These are phyloP conservation scores for Epinephelus lanceolatus DNA, from an alignment of 2,113 vertebrate species.

Conservation along the genomic window DNA sequence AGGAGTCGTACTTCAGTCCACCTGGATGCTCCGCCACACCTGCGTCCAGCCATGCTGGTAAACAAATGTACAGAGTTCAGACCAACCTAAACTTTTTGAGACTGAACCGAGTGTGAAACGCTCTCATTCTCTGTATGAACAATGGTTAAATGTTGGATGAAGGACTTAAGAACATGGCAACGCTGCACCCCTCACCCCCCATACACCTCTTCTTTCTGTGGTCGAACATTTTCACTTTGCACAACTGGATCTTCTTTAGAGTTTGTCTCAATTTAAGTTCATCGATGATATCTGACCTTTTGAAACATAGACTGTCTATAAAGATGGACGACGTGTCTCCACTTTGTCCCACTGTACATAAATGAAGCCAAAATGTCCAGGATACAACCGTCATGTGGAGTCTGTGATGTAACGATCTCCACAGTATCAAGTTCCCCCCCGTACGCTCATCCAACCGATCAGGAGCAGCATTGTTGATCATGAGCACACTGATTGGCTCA, in stretches of 20 bases:
- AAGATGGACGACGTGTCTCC: too few species aligned
- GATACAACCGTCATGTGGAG: too few species aligned
- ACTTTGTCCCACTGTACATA: too few species aligned
- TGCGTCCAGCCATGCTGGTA: not conserved
- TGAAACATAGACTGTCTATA: too few species aligned
- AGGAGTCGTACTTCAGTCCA: not conserved
- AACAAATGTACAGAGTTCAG: not conserved
- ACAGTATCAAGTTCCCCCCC: too few species aligned
- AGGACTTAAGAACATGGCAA: not conserved
- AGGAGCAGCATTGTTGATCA: too few species aligned
- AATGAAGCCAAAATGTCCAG: too few species aligned
- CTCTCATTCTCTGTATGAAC: not conserved
- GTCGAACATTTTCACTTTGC: slow-evolving; percentile 42
- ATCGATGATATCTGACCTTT: not conserved
- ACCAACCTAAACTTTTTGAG: too few species aligned
- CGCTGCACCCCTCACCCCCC: not conserved
- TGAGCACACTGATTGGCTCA: too few species aligned
- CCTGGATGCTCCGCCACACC: not conserved
- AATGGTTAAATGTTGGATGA: not conserved
- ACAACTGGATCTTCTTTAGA: not conserved
- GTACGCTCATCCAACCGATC: too few species aligned
- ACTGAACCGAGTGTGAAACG: not conserved
- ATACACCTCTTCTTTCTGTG: slow-evolving; percentile 6
- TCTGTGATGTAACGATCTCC: too few species aligned
- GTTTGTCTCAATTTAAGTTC: not conserved